Evolutionary conservation across 2,113 vertebrate species (phyloP).

Genomic region (Phylloscopus whistleri): DNA sequence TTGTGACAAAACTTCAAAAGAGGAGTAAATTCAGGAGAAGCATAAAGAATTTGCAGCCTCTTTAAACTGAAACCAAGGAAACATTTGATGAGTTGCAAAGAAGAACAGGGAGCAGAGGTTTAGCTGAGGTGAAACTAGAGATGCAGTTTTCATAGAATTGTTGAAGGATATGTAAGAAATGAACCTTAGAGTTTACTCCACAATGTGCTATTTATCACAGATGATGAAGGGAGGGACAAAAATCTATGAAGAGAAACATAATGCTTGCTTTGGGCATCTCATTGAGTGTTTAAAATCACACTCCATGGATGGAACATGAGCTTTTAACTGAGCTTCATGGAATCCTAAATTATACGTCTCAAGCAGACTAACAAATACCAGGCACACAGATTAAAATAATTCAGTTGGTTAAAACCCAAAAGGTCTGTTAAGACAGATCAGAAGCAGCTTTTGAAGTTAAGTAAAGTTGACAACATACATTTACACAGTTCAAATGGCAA

Average conservation of each 20-base stretch:
- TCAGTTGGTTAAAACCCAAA: background rate
- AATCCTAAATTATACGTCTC: background rate
- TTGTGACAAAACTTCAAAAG: background rate
- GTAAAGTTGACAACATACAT: background rate
- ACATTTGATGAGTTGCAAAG: background rate
- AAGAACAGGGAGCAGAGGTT: background rate
- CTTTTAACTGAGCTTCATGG: background rate
- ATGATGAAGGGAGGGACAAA: background rate
- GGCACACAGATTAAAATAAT: background rate
- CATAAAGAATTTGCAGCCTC: background rate
- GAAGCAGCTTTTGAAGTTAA: background rate
- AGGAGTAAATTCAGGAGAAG: background rate
- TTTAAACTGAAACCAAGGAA: background rate
- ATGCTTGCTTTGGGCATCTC: background rate
- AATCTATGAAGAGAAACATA: background rate
- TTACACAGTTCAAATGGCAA: conserved; percentile 36
- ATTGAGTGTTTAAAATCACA: background rate
- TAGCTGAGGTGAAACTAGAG: background rate
- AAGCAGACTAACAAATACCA: background rate
- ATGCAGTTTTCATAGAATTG: background rate
- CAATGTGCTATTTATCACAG: background rate
- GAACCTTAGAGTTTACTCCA: background rate
- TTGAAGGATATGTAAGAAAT: background rate
- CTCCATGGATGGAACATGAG: background rate
- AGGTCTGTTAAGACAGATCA: background rate